Conservation (phyloP, 2,888 invertebrate species). For the Yponomeuta malinellus region DNA sequence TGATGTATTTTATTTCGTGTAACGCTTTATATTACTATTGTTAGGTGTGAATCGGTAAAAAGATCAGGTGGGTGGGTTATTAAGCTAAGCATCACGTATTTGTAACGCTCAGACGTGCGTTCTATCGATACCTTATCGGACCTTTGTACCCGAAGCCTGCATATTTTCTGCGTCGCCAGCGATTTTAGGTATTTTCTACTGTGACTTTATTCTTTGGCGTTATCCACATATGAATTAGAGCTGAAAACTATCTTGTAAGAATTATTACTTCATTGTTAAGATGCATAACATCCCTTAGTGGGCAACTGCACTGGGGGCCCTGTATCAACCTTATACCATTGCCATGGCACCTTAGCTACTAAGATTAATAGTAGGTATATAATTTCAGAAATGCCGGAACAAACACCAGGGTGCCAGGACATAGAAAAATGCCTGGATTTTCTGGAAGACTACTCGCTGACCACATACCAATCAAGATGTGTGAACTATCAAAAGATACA, state of each 20-base stretch:
- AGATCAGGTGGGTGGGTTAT: background rate
- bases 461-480: slow-evolving; percentile 24
- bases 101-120: background rate
- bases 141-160: too few species aligned
- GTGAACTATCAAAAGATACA: slow-evolving; percentile 35
- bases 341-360: too few species aligned
- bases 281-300: background rate
- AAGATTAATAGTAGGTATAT: background rate
- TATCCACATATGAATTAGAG: background rate
- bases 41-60: slow-evolving; percentile 1
- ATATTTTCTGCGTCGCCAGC: background rate
- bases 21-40: background rate
- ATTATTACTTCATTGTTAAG: background rate
- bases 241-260: background rate
- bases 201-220: background rate
- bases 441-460: slow-evolving; percentile 35
- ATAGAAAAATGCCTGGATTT: slow-evolving; percentile 33
- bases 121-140: too few species aligned
- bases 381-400: slow-evolving; percentile 43
- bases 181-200: background rate
- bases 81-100: background rate
- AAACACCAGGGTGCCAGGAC: slow-evolving; percentile 23
- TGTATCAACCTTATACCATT: background rate
- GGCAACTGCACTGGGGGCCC: background rate
- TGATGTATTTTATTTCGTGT: background rate